A percentile compares a stretch with the other conserved stretches of the same genome.
Conservation (phyloP, 2,888 invertebrate species). For the Muscina levida region DNA sequence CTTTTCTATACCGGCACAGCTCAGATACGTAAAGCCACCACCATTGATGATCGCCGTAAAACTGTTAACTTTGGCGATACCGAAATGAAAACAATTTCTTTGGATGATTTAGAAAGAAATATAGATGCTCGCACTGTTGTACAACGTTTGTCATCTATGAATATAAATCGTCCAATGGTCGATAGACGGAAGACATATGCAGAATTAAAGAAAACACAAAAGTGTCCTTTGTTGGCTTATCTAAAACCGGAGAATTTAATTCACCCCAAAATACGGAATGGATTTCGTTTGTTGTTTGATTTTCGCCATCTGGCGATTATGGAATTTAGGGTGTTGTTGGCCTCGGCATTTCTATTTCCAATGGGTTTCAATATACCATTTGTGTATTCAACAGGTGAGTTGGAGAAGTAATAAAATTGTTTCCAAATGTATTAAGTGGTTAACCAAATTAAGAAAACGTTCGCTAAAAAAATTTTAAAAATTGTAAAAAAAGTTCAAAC, state of each 20-base stretch:
- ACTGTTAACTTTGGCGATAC: neutral
- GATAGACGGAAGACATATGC: slow-evolving; percentile 12
- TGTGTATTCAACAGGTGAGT: slow-evolving; percentile 81
- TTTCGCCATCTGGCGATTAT: slow-evolving; percentile 68
- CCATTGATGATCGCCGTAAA: neutral
- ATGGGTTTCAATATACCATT: slow-evolving; percentile 91
- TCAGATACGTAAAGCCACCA: slow-evolving; percentile 55
- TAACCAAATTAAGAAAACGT: too few species aligned
- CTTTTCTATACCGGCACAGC: slow-evolving; percentile 82
- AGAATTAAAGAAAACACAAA: slow-evolving; percentile 33
- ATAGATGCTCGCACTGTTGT: slow-evolving; percentile 39
- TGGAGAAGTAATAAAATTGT: too few species aligned
- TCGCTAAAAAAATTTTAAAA: too few species aligned
- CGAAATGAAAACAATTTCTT: slow-evolving; percentile 57
- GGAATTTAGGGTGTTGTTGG: slow-evolving; percentile 77
- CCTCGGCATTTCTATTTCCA: slow-evolving; percentile 85
- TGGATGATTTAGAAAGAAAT: slow-evolving; percentile 40
- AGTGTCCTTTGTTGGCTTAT: slow-evolving; percentile 22
- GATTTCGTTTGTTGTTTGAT: slow-evolving; percentile 72
- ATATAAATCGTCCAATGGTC: neutral
- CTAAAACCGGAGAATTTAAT: slow-evolving; percentile 63
- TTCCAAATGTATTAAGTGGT: too few species aligned
- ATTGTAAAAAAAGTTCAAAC: neutral
- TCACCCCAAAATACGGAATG: slow-evolving; percentile 67
- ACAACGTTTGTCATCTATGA: slow-evolving; percentile 62